A percentile compares a stretch with the other conserved stretches of the same genome.
phyloP scores from a whole-genome alignment of 2,888 invertebrate genomes.

The Galeopsomyia nigrocyanea region DNA sequence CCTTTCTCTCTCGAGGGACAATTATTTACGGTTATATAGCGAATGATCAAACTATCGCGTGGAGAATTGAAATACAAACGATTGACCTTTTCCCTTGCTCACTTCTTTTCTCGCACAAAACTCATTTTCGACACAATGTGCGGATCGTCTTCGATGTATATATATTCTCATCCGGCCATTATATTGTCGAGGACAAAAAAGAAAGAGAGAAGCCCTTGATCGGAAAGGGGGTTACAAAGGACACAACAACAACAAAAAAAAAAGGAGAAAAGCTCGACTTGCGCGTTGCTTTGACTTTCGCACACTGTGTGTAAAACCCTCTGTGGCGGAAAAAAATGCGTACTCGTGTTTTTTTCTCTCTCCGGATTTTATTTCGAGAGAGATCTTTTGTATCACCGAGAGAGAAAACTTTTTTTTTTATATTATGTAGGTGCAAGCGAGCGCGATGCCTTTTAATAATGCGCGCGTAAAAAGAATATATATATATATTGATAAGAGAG shows the following conservation, averaged over 20 bases:
- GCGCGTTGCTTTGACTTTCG: background rate
- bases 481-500: slow-evolving; percentile 43
- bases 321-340: too few relatives aligned
- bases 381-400: background rate
- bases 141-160: too few relatives aligned
- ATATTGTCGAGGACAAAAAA: too few relatives aligned
- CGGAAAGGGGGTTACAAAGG: background rate
- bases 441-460: slow-evolving; percentile 47
- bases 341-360: slow-evolving; percentile 21
- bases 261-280: background rate
- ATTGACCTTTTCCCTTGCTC: too few relatives aligned
- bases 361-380: slow-evolving; percentile 27
- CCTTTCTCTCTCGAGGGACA: background rate
- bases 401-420: background rate
- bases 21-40: background rate
- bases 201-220: too few relatives aligned
- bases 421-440: slow-evolving; percentile 37
- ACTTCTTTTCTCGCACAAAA: too few relatives aligned
- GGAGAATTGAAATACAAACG: too few relatives aligned
- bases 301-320: too few relatives aligned
- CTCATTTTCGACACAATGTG: too few relatives aligned
- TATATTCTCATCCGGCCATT: too few relatives aligned
- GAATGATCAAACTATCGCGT: background rate
- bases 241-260: background rate
- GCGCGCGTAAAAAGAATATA: slow-evolving; percentile 20